Evolutionary conservation across 2,113 vertebrate genomes (phyloP).

Genomic region (Delphinapterus leucas): DNA sequence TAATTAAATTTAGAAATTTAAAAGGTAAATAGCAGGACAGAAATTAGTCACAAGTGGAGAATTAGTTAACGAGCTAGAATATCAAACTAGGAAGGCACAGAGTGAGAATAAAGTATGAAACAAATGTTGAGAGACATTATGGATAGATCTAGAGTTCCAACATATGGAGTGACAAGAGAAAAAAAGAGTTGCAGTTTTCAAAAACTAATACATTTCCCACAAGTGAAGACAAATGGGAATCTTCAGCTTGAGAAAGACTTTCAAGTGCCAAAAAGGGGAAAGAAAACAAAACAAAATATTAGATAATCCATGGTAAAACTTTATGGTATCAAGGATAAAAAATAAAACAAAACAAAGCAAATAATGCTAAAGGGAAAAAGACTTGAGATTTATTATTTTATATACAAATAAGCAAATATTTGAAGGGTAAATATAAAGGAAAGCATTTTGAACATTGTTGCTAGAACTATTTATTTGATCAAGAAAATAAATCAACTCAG

Average conservation of each 20-base stretch:
- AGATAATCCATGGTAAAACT: not conserved
- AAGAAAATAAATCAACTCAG: constrained; percentile 35
- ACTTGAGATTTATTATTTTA: not conserved
- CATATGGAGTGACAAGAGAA: not conserved
- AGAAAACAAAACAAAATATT: constrained; percentile 15
- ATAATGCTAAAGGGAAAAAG: not conserved
- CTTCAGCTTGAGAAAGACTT: not conserved
- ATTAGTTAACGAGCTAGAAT: not conserved
- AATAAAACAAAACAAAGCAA: not conserved
- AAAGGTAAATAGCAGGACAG: not conserved
- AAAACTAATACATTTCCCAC: not conserved
- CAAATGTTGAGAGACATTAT: not conserved
- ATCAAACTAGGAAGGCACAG: not conserved
- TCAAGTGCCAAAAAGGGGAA: not conserved
- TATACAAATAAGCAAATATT: not conserved
- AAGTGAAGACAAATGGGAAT: not conserved
- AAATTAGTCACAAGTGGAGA: not conserved
- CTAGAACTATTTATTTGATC: constrained; percentile 14
- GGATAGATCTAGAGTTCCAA: not conserved
- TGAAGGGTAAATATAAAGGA: not conserved
- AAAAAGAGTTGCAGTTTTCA: not conserved
- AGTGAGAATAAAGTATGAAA: constrained; percentile 9
- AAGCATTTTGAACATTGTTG: not conserved
- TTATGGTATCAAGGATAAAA: not conserved
- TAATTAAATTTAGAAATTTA: constrained; percentile 13